A percentile compares a stretch with the other conserved stretches of the same genome.
Evolutionary conservation across 2,888 invertebrate species (phyloP).

Genomic region (Acleris cristana): DNA sequence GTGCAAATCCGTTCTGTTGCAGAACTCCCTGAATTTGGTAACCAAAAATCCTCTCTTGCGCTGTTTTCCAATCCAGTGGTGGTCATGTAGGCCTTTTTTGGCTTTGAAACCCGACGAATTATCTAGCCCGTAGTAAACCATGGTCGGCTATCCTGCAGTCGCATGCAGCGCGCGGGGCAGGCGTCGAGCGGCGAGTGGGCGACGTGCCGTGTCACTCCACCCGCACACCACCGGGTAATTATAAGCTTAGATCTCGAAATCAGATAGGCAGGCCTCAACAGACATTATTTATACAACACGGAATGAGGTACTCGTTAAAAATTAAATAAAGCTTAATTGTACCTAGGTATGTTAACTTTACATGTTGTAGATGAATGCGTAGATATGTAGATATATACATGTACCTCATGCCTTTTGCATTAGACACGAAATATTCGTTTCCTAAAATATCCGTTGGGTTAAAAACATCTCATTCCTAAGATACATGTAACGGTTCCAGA

Average conservation of each 20-base stretch:
- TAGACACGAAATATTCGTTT: too few species aligned
- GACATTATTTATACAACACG: conserved; percentile 1
- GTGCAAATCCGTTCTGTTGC: conserved; percentile 87
- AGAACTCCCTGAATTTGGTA: conserved; percentile 81
- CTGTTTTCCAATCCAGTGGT: conserved; percentile 41
- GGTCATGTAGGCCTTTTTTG: conserved; percentile 26
- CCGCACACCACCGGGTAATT: conserved; percentile 55
- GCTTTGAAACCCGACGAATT: conserved; percentile 39
- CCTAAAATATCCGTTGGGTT: too few species aligned
- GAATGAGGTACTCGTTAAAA: background rate
- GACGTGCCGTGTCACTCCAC: conserved; percentile 46
- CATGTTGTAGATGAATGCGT: too few species aligned
- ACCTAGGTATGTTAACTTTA: too few species aligned
- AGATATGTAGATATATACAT: too few species aligned
- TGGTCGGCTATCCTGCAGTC: conserved; percentile 20
- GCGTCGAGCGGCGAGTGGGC: conserved; percentile 45
- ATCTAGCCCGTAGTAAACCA: conserved; percentile 41
- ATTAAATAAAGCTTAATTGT: too few species aligned
- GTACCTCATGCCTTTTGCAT: too few species aligned
- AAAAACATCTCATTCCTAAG: too few species aligned
- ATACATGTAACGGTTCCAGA: too few species aligned
- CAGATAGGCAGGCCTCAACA: conserved; percentile 41
- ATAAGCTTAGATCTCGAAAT: conserved; percentile 55
- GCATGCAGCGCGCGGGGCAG: background rate
- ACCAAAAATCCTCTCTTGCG: conserved; percentile 48